Evolutionary conservation across 1,140 invertebrate species (phyloP).

Genomic region (Adelges cooleyi): DNA sequence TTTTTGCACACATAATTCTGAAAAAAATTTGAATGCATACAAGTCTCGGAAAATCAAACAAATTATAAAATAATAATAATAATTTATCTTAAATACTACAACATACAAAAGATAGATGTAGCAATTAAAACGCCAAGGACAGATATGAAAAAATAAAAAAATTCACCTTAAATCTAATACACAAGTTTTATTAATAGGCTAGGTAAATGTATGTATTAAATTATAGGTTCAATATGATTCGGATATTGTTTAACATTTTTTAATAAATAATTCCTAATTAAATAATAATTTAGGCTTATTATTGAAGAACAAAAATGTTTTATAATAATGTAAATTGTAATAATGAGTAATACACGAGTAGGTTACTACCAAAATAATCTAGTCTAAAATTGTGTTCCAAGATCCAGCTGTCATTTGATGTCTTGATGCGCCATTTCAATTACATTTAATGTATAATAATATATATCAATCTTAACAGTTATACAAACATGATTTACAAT

Average conservation of each 20-base stretch:
- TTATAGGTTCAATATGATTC: background rate
- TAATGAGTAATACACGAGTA: slow-evolving; percentile 20
- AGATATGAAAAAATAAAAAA: slow-evolving; percentile 12
- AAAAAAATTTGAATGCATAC: background rate
- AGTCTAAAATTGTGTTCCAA: slow-evolving; percentile 21
- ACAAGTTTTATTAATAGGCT: slow-evolving; percentile 22
- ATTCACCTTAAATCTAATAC: slow-evolving; percentile 27
- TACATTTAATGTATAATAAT: too few relatives aligned
- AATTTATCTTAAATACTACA: background rate
- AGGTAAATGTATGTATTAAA: slow-evolving; percentile 18
- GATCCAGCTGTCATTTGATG: slow-evolving; percentile 19
- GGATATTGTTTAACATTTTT: background rate
- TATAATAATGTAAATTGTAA: background rate
- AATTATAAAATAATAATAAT: background rate
- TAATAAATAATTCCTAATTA: slow-evolving; percentile 1
- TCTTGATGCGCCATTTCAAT: background rate
- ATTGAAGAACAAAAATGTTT: slow-evolving; percentile 6
- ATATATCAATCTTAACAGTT: slow-evolving; percentile 13
- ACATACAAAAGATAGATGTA: background rate
- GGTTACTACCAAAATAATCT: slow-evolving; percentile 24
- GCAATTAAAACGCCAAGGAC: background rate
- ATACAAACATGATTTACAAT: background rate
- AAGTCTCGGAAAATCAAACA: background rate
- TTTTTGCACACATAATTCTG: too few relatives aligned
- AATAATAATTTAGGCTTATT: slow-evolving; percentile 6